phyloP scores from a whole-genome alignment of 2,888 invertebrate species.

The Synergus itoensis region DNA sequence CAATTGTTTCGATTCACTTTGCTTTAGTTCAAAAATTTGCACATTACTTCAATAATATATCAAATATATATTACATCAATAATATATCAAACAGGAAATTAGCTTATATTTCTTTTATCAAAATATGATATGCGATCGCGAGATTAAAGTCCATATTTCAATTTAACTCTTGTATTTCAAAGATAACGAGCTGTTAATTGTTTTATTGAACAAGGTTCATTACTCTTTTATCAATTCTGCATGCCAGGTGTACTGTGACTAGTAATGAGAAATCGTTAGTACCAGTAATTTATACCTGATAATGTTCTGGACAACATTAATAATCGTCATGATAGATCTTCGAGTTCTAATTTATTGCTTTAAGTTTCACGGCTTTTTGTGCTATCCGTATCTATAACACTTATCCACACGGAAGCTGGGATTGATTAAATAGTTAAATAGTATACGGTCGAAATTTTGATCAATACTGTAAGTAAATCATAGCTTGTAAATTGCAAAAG shows the following conservation, averaged over 20 bases:
- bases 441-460: not conserved
- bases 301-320: not conserved
- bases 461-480: not conserved
- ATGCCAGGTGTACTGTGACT: not conserved
- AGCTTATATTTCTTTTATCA: not conserved
- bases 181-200: not conserved
- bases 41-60: not conserved
- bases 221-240: not conserved
- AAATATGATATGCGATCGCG: not conserved
- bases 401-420: not conserved
- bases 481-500: not conserved
- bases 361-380: not conserved
- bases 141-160: not conserved
- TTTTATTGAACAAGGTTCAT: not conserved
- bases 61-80: no score
- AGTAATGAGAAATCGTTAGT: not conserved
- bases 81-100: no score
- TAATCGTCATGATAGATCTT: not conserved
- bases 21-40: no score
- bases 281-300: conserved; percentile 12
- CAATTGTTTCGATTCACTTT: no score
- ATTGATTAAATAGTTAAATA: not conserved
- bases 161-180: not conserved
- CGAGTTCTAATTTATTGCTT: not conserved
- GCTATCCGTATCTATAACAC: not conserved